Conservation (phyloP, 2,888 invertebrate genomes). For the Griposia aprilina region DNA sequence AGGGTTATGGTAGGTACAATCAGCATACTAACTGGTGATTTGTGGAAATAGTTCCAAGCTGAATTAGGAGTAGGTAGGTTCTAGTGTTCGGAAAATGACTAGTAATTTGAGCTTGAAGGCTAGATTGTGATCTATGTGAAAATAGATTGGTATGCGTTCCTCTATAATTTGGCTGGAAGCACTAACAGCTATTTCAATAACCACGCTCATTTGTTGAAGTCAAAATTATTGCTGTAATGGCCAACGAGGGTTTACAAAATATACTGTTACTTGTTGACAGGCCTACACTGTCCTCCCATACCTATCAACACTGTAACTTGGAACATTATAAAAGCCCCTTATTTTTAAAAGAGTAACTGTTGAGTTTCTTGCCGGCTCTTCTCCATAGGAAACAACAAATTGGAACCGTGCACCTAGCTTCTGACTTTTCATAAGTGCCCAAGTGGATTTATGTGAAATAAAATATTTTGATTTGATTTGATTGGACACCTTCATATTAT, state of each 20-base stretch:
- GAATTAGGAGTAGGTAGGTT: conserved; percentile 5
- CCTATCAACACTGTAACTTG: no score
- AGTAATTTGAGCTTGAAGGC: conserved; percentile 37
- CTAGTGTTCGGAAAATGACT: conserved; percentile 34
- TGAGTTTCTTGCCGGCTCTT: no score
- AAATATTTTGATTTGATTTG: no score
- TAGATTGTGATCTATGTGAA: conserved; percentile 44
- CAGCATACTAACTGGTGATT: conserved; percentile 22
- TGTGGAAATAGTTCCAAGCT: conserved; percentile 23
- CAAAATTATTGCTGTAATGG: not conserved
- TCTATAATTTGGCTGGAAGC: conserved; percentile 38
- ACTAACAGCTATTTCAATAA: conserved; percentile 9
- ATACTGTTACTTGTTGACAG: no score
- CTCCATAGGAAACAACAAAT: no score
- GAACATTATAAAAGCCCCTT: no score
- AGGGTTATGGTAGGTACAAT: not conserved
- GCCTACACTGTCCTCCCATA: no score
- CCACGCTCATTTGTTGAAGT: not conserved
- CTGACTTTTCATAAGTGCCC: no score
- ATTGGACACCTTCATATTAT: not conserved
- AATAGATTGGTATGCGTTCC: conserved; percentile 29
- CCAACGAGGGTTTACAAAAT: not conserved
- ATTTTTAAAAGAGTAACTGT: no score
- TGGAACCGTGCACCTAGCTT: no score
- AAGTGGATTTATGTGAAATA: no score